These are phyloP conservation scores for Busseola fusca DNA, from an alignment of 2,888 invertebrate genomes.

Conservation along the genomic window DNA sequence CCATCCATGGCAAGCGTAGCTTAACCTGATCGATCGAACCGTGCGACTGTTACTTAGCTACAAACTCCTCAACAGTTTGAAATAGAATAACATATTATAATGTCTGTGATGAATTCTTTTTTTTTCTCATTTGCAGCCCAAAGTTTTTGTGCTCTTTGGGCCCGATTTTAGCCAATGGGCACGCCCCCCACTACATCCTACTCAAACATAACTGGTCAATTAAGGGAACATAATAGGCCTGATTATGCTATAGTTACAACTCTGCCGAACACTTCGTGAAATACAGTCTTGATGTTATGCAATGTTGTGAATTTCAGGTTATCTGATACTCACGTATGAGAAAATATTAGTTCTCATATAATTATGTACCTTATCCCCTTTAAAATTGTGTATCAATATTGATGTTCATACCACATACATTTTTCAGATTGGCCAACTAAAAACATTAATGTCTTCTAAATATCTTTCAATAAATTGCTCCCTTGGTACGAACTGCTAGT, in stretches of 20 bases:
- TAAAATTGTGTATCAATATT: neutral
- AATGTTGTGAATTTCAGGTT: neutral
- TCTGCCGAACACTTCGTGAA: no score
- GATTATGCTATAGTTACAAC: no score
- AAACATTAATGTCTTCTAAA: slow-evolving; percentile 1
- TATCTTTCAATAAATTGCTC: neutral
- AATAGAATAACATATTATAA: neutral
- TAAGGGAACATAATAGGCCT: no score
- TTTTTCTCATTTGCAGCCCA: no score
- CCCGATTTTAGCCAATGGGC: no score
- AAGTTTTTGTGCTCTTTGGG: no score
- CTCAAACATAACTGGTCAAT: no score
- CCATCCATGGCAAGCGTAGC: neutral
- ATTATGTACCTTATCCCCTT: neutral
- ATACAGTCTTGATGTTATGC: no score
- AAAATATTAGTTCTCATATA: slow-evolving; percentile 21
- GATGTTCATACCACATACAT: neutral
- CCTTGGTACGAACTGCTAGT: neutral
- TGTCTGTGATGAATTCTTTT: neutral
- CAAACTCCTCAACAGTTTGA: neutral
- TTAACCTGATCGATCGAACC: neutral
- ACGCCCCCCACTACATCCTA: no score
- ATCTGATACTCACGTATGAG: neutral
- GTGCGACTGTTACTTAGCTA: neutral
- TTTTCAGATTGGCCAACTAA: neutral